A percentile compares a stretch with the other conserved stretches of the same genome.
Conservation (phyloP, 2,888 invertebrate genomes). For the Isotomurus palustris region DNA sequence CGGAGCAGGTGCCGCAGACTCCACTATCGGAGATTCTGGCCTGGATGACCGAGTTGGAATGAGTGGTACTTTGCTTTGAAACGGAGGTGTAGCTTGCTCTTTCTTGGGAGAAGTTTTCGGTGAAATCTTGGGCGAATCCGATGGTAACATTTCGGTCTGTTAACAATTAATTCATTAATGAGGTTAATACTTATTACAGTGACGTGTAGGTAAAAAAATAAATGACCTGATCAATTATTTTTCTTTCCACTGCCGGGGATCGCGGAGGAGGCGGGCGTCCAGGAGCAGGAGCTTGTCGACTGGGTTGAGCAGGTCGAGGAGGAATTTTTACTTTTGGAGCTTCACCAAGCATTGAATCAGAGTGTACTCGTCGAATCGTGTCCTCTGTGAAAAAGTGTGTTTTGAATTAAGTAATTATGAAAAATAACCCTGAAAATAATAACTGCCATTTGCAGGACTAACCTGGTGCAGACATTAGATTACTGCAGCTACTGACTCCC, state of each 20-base stretch:
- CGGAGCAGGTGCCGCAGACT: neutral
- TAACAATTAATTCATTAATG: too few relatives aligned
- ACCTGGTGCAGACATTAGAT: constrained; percentile 42
- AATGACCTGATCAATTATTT: constrained; percentile 10
- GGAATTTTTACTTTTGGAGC: constrained; percentile 45
- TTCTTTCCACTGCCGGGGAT: constrained; percentile 48
- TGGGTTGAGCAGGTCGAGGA: constrained; percentile 54
- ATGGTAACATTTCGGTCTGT: constrained; percentile 6
- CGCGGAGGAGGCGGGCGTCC: constrained; percentile 53
- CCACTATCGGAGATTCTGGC: constrained; percentile 14
- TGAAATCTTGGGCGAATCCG: constrained; percentile 32
- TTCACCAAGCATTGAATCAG: constrained; percentile 43
- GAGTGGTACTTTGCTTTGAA: constrained; percentile 24
- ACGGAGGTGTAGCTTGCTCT: constrained; percentile 18
- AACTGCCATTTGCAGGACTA: too few relatives aligned
- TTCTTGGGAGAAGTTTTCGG: constrained; percentile 36
- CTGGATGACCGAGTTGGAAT: constrained; percentile 27
- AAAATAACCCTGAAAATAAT: too few relatives aligned
- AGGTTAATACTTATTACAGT: neutral
- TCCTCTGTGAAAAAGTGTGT: constrained; percentile 13
- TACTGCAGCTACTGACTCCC: constrained; percentile 33
- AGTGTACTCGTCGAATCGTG: constrained; percentile 16
- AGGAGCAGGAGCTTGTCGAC: constrained; percentile 53
- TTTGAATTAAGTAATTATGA: neutral
- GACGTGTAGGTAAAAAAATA: neutral